phyloP scores from a whole-genome alignment of 2,113 vertebrate genomes.

The Arvicanthis niloticus region DNA sequence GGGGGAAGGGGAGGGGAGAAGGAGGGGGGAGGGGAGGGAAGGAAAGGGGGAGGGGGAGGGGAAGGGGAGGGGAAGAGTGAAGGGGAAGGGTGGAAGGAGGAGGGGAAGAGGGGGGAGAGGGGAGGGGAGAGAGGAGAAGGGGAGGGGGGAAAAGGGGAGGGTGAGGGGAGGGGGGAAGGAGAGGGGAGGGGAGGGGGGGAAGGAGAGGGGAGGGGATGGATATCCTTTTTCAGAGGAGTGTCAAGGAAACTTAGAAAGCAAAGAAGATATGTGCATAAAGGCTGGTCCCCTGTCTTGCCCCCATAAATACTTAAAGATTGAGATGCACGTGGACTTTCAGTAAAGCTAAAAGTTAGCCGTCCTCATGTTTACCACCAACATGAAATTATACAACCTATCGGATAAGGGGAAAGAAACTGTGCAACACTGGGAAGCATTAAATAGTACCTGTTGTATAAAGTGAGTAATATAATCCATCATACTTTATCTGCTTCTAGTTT shows the following conservation, averaged over 20 bases:
- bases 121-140: background rate
- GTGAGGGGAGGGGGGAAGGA: background rate
- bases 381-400: background rate
- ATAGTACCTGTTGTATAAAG: background rate
- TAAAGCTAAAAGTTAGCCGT: background rate
- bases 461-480: background rate
- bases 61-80: no score
- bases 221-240: background rate
- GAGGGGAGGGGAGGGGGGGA: background rate
- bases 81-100: no score
- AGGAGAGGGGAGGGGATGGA: background rate
- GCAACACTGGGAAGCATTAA: background rate
- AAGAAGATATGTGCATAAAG: background rate
- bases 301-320: slow-evolving; percentile 17
- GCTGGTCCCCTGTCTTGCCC: background rate
- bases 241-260: slow-evolving; percentile 37
- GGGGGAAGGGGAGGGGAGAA: background rate
- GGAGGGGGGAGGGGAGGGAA: background rate
- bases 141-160: no score
- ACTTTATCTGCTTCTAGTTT: background rate
- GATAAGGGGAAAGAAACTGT: background rate
- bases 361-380: background rate
- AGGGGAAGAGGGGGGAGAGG: background rate
- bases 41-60: background rate
- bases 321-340: background rate